phyloP scores from a whole-genome alignment of 2,888 invertebrate species.

The Apotomis turbidana region DNA sequence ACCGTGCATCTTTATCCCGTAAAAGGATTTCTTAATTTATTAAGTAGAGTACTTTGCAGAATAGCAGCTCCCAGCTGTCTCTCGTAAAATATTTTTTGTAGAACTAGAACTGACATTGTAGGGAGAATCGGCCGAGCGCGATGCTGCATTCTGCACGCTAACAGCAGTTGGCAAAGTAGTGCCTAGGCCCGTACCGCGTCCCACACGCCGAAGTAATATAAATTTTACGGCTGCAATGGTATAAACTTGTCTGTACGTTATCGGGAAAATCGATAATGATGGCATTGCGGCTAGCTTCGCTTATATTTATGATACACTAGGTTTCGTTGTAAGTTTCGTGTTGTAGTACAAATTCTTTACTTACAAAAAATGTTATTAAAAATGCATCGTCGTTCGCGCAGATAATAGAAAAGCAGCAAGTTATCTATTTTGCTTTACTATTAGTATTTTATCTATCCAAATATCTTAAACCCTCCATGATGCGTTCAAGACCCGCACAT shows the following conservation, averaged over 20 bases:
- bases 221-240: slow-evolving; percentile 23
- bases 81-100: slow-evolving; percentile 28
- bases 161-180: slow-evolving; percentile 40
- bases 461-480: too few relatives aligned
- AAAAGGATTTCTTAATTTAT: slow-evolving; percentile 23
- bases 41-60: slow-evolving; percentile 35
- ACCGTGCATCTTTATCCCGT: slow-evolving; percentile 10
- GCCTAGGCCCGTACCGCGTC: slow-evolving; percentile 8
- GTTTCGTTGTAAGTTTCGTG: background rate
- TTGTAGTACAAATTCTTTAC: too few relatives aligned
- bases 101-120: slow-evolving; percentile 27
- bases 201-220: slow-evolving; percentile 17
- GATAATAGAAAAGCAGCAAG: too few relatives aligned
- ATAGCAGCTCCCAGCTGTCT: slow-evolving; percentile 37
- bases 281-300: background rate
- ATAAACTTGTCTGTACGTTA: slow-evolving; percentile 19
- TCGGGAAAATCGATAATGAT: slow-evolving; percentile 22
- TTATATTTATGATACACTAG: background rate
- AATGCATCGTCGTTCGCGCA: too few relatives aligned
- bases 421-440: too few relatives aligned
- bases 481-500: too few relatives aligned
- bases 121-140: slow-evolving; percentile 31
- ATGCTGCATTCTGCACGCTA: slow-evolving; percentile 45
- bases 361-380: too few relatives aligned
- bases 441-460: too few relatives aligned